A percentile compares a stretch with the other conserved stretches of the same genome.
Evolutionary conservation across 2,113 vertebrate species (phyloP).

Genomic region (Melanerpes aurifrons): DNA sequence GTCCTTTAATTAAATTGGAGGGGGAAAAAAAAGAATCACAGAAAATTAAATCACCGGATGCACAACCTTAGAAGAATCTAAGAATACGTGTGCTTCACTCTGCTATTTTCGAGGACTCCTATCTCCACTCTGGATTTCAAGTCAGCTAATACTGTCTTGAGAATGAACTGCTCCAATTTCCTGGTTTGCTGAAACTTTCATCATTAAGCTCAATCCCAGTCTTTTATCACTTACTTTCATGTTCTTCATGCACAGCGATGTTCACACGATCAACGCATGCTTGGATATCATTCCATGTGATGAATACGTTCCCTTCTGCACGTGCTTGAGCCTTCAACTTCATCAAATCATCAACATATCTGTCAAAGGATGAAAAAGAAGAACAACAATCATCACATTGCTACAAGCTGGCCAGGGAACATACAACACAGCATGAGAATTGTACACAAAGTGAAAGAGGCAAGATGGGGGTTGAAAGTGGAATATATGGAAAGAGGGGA

Average conservation of each 20-base stretch:
- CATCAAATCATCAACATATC: slow-evolving; percentile 93
- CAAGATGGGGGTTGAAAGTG: background rate
- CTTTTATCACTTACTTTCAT: slow-evolving; percentile 80
- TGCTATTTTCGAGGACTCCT: background rate
- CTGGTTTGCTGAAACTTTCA: background rate
- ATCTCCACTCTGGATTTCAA: background rate
- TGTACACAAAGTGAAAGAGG: background rate
- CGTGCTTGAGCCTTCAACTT: slow-evolving; percentile 83
- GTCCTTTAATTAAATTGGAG: background rate
- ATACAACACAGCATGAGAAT: background rate
- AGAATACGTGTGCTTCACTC: background rate
- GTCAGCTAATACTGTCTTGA: background rate
- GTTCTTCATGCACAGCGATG: slow-evolving; percentile 89
- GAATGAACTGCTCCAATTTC: background rate
- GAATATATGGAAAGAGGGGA: background rate
- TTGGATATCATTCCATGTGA: slow-evolving; percentile 99
- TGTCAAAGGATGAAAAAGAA: slow-evolving; percentile 58
- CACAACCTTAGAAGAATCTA: background rate
- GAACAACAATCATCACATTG: background rate
- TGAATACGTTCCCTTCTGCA: slow-evolving; percentile 81
- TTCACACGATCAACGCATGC: slow-evolving; percentile 93
- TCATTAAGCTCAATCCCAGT: background rate
- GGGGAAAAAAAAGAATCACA: background rate
- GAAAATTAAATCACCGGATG: background rate
- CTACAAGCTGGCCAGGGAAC: background rate